Base-by-base conservation (phyloP, 1,140 invertebrate genomes). In the Formica exsecta region DNA sequence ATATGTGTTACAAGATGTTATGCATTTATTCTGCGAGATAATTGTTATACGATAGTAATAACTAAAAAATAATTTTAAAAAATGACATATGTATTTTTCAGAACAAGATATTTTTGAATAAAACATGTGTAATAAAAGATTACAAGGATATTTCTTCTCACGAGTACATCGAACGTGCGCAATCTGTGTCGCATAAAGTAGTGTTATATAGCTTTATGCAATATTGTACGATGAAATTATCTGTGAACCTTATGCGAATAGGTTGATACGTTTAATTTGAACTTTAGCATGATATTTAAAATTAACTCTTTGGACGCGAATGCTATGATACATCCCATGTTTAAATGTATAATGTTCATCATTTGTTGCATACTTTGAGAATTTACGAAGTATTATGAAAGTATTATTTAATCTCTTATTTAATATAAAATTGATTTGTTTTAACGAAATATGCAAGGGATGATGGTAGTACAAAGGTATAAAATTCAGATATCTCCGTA, bases 31-130 rank as follows among this genome's bases (percentile, higher is more conserved):
- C 61, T 11, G 13, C 22, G 44, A 65, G 19, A 65, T 38, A 65
- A 77, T 92, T 91, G 92, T 94, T 93, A 92, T 88, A 92, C 85
- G 91, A 91, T 91, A 87, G 88, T 91, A 92, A 89, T 86, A 79
- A 87, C 87, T 89, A 76, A 91, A 86, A 88, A 74, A 92, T 77
- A 79, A 57, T 64, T 64, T 32, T 36, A 57, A 64, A 75, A 70
- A 79, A 85, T 87, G 74, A 89, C 57, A 90, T 73, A 92, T 94
- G 94, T 94, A 94, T 94, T 94, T 94, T 94, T 94, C 91, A 94
- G 88, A 94, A 90, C 89, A 79, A 94, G 89, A 92, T 94, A 94
- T 94, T 94, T 94, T 94, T 94, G 89, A 94, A 94, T 94, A 94
- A 94, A 94, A 94, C 87, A 92, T 92, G 89, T 90, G 89, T 93